A percentile compares a stretch with the other conserved stretches of the same genome.
Conservation (phyloP, 2,113 vertebrate genomes). For the Thamnaconus septentrionalis region DNA sequence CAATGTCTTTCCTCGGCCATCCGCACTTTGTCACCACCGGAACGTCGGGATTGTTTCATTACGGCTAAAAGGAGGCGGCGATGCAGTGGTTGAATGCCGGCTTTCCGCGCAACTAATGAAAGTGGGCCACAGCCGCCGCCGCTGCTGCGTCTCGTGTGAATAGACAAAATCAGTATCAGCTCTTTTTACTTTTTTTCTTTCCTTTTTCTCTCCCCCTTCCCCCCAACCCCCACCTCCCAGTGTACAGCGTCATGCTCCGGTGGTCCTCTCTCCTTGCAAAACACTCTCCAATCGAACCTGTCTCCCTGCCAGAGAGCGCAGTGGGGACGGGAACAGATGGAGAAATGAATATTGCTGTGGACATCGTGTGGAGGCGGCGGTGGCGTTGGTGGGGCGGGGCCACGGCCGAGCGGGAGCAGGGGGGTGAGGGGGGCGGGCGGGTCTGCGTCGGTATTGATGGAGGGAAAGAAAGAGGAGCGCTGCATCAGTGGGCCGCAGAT, state of each 20-base stretch:
- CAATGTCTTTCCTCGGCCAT: conserved; percentile 8
- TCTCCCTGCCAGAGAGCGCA: conserved; percentile 24
- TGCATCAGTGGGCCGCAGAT: conserved; percentile 61
- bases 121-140: conserved; percentile 47
- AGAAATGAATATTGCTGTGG: conserved; percentile 34
- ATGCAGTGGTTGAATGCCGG: conserved; percentile 3
- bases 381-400: not conserved
- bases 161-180: conserved; percentile 59
- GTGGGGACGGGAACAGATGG: conserved; percentile 16
- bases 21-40: conserved; percentile 18
- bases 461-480: conserved; percentile 51
- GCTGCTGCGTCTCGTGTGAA: conserved; percentile 45
- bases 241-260: conserved; percentile 37
- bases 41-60: conserved; percentile 50
- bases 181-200: conserved; percentile 27
- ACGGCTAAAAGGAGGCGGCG: conserved; percentile 33
- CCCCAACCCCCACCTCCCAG: not conserved
- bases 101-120: conserved; percentile 50
- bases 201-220: not conserved
- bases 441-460: no score
- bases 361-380: conserved; percentile 13
- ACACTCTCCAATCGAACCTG: conserved; percentile 49
- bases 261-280: conserved; percentile 37
- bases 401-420: conserved; percentile 43
- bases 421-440: conserved; percentile 50